Evolutionary conservation across 2,888 invertebrate species (phyloP), one percentile per base, ranked within the genome.

Genomic region (Eurytoma adleriae): DNA sequence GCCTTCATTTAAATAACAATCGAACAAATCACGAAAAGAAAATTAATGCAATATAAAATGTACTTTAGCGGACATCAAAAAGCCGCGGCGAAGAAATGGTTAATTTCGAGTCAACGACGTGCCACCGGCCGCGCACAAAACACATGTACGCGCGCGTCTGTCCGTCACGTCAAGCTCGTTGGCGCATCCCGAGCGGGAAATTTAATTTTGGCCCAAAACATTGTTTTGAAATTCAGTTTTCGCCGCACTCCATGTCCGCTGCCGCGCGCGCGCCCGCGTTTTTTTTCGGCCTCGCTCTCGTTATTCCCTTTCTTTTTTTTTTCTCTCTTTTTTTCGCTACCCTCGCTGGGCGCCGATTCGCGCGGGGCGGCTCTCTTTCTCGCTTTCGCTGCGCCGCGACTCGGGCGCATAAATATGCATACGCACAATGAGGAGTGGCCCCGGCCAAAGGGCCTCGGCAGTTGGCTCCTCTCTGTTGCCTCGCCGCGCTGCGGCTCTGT

Each of bases 171-270:
- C 13, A 7, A 24, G 16, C 30, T 62, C 62, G 16, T 12, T 12
- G 18, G 61, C 13, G 59, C 57, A 4, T 62, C 14, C 62, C 57
- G 40, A 73, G 30, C 74, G 79, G 59, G 66, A 79, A 81, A 83
- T 83, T 83, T 64, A 79, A 81, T 83, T 83, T 72, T 57, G 20
- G 50, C 71, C 78, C 77, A 81, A 83, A 83, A 83, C 78, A 83
- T 80, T 81, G 64, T 83, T 83, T 81, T 67, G 72, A 78, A 83
- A 83, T 83, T 81, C 80, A 79, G 67, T 83, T 82, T 81, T 73
- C 59, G 57, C 52, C 56, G 30, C 30, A 30, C 30, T 30, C 30
- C 30, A 30, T 30, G 30, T 30, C 30, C 30, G 30, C 30, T 30
- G n/a, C n/a, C n/a, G 18, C 48, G 20, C 48, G 27, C 64, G n/a